phyloP scores from a whole-genome alignment of 2,113 vertebrate species.

The Ariopsis seemanni region DNA sequence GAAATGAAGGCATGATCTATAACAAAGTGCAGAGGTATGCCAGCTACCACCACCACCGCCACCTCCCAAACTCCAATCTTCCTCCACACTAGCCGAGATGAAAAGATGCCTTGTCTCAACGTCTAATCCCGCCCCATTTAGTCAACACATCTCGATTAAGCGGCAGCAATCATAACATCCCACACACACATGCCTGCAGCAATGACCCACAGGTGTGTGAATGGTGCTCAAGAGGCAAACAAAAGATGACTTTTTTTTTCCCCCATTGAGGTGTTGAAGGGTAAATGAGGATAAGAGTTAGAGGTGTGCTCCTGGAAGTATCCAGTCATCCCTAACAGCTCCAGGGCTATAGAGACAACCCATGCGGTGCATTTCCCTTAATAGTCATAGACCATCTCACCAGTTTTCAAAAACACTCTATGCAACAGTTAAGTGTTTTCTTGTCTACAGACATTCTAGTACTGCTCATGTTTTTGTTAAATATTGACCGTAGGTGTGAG shows the following conservation, averaged over 20 bases:
- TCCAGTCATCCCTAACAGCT: neutral
- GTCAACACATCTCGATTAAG: conserved; percentile 70
- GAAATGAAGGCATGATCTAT: conserved; percentile 64
- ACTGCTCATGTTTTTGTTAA: neutral
- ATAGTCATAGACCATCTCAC: neutral
- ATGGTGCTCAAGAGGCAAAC: conserved; percentile 52
- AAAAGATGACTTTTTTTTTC: conserved; percentile 48
- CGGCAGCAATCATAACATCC: conserved; percentile 56
- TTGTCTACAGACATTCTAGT: neutral
- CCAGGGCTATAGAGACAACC: neutral
- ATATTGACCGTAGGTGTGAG: too few relatives aligned
- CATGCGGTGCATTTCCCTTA: neutral
- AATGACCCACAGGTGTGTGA: conserved; percentile 66
- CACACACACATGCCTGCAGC: conserved; percentile 11
- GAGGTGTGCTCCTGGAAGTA: neutral
- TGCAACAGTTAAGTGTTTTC: neutral
- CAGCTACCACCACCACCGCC: conserved; percentile 49
- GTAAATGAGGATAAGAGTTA: conserved; percentile 21
- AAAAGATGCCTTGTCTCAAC: conserved; percentile 74
- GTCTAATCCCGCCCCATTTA: conserved; percentile 72
- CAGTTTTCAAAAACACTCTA: neutral
- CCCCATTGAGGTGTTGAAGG: conserved; percentile 4
- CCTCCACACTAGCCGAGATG: conserved; percentile 59
- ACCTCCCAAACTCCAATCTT: neutral
- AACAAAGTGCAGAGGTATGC: conserved; percentile 67